Evolutionary conservation across 2,113 vertebrate genomes (phyloP).

Genomic region (Antechinus flavipes): DNA sequence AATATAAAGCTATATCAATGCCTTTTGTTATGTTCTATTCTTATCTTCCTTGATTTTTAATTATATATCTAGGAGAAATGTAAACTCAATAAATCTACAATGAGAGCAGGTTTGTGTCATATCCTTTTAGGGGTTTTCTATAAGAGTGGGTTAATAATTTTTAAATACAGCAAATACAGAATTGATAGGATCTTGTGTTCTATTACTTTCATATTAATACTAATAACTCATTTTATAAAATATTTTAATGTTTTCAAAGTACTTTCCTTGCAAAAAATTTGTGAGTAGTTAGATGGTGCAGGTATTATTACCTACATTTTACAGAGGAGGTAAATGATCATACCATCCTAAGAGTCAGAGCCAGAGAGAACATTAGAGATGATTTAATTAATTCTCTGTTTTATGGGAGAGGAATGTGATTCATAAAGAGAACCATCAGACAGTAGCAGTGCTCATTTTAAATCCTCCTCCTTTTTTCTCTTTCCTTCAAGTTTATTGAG

Average conservation of each 20-base stretch:
- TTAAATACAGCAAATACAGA: slow-evolving; percentile 26
- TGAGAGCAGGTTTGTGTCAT: not conserved
- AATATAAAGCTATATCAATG: not conserved
- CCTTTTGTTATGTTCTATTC: not conserved
- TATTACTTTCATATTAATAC: not conserved
- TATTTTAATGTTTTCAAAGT: not conserved
- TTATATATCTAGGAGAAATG: not conserved
- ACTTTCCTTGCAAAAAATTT: not conserved
- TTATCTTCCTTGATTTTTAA: not conserved
- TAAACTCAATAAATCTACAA: not conserved
- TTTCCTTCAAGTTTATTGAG: not conserved
- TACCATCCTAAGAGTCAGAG: not conserved
- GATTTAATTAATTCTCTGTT: not conserved
- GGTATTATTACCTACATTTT: not conserved
- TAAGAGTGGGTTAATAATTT: not conserved
- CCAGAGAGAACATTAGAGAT: not conserved
- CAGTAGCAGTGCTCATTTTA: not conserved
- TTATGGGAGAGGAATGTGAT: not conserved
- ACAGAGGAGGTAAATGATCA: not conserved
- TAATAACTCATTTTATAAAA: not conserved
- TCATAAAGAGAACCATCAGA: not conserved
- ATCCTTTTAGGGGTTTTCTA: not conserved
- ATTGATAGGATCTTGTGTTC: not conserved
- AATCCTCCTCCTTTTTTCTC: not conserved
- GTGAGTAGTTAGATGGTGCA: not conserved